phyloP scores from a whole-genome alignment of 2,113 vertebrate genomes.

The Phylloscopus trochilus region DNA sequence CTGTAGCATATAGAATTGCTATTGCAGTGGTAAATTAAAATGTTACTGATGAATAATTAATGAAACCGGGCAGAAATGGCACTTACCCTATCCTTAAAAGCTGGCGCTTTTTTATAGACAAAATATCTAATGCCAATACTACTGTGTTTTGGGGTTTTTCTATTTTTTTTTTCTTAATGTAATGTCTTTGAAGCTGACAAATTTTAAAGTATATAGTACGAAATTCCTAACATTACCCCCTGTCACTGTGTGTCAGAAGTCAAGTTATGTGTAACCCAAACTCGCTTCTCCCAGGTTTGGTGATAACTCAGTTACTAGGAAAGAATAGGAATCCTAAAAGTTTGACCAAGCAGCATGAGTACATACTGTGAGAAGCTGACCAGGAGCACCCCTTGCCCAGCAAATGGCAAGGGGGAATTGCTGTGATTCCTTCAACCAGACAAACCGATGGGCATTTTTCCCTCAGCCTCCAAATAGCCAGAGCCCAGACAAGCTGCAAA shows the following conservation, averaged over 20 bases:
- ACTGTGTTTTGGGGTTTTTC: accelerated
- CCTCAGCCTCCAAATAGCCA: neutral
- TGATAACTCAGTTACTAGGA: neutral
- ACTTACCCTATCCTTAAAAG: neutral
- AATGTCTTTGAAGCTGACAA: neutral
- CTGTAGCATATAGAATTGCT: neutral
- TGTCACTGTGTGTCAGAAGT: neutral
- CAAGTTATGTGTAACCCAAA: neutral
- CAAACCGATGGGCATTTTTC: neutral
- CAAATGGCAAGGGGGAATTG: neutral
- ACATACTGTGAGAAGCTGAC: neutral
- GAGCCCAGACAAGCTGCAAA: neutral
- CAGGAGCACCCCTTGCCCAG: neutral
- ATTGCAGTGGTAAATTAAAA: neutral
- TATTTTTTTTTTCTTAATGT: neutral
- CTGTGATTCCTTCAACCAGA: neutral
- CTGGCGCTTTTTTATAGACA: neutral
- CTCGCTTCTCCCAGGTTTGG: neutral
- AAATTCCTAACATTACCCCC: neutral
- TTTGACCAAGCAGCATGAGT: neutral
- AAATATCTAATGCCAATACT: neutral
- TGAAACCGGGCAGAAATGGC: neutral
- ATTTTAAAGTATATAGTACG: neutral
- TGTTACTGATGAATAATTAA: neutral
- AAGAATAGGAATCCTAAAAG: neutral